A percentile compares a stretch with the other conserved stretches of the same genome.
These are phyloP conservation scores for Ophthalmolycus amberensis DNA, from an alignment of 2,113 vertebrate genomes.

Conservation along the genomic window DNA sequence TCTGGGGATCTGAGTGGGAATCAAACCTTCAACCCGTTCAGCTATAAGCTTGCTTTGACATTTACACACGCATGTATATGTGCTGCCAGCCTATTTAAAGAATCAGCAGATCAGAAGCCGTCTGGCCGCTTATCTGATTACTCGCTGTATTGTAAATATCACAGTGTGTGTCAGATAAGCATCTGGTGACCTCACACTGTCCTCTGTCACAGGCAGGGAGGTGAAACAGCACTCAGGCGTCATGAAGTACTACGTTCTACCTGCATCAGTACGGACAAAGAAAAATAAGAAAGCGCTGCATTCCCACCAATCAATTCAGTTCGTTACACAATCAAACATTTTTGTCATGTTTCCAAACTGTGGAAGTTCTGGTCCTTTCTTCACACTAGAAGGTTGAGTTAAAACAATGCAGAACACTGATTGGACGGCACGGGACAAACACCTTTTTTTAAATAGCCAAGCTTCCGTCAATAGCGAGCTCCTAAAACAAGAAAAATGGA, in stretches of 20 bases:
- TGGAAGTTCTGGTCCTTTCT: no score
- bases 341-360: no score
- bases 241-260: background rate
- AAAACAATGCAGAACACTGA: no score
- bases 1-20: background rate
- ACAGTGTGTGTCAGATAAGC: background rate
- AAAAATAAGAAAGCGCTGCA: no score
- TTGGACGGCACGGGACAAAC: no score
- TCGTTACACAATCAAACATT: no score
- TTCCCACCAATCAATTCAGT: no score
- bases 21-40: background rate
- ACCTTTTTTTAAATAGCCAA: no score
- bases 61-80: background rate
- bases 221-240: background rate
- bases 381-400: no score
- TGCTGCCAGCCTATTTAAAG: background rate
- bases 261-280: no score
- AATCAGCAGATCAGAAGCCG: background rate
- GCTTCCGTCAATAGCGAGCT: background rate
- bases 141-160: conserved; percentile 32
- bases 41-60: background rate
- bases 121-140: conserved; percentile 14
- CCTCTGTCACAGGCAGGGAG: background rate
- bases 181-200: background rate
- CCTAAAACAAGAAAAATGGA: no score